A percentile compares a stretch with the other conserved stretches of the same genome.
Conservation (phyloP, 2,888 invertebrate genomes). For the Phyllotreta cruciferae region DNA sequence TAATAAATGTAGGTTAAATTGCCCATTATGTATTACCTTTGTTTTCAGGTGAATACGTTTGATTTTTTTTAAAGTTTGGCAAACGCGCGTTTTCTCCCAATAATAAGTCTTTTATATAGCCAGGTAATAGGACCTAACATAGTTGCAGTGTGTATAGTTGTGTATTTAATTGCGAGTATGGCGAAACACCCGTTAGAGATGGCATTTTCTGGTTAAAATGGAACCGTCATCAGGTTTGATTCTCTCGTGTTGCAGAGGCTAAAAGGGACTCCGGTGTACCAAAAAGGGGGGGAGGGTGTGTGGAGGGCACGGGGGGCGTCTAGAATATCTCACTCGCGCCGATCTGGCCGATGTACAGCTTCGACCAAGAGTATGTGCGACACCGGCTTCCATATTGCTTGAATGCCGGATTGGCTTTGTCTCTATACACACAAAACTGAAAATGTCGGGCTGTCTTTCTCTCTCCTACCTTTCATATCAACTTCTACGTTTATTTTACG, state of each 20-base stretch:
- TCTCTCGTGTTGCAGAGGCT: constrained; percentile 32
- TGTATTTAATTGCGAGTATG: constrained; percentile 23
- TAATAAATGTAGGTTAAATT: too few species aligned
- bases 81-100: too few species aligned
- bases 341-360: constrained; percentile 53
- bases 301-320: constrained; percentile 41
- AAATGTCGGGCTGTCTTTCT: constrained; percentile 47
- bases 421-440: constrained; percentile 52
- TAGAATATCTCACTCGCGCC: constrained; percentile 54
- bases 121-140: too few species aligned
- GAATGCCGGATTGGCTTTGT: constrained; percentile 36
- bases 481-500: constrained; percentile 21
- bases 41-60: too few species aligned
- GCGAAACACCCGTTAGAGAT: constrained; percentile 28
- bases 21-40: too few species aligned
- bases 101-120: too few species aligned
- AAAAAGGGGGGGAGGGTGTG: constrained; percentile 25
- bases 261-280: constrained; percentile 27
- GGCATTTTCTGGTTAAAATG: constrained; percentile 51
- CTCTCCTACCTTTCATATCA: constrained; percentile 29
- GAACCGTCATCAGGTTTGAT: constrained; percentile 46
- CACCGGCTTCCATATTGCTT: constrained; percentile 50
- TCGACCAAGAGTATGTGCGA: constrained; percentile 52
- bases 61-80: too few species aligned
- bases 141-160: too few species aligned